Evolutionary conservation across 2,888 invertebrate genomes (phyloP), one percentile per base, ranked within the genome.

Genomic region (Congeria kusceri): DNA sequence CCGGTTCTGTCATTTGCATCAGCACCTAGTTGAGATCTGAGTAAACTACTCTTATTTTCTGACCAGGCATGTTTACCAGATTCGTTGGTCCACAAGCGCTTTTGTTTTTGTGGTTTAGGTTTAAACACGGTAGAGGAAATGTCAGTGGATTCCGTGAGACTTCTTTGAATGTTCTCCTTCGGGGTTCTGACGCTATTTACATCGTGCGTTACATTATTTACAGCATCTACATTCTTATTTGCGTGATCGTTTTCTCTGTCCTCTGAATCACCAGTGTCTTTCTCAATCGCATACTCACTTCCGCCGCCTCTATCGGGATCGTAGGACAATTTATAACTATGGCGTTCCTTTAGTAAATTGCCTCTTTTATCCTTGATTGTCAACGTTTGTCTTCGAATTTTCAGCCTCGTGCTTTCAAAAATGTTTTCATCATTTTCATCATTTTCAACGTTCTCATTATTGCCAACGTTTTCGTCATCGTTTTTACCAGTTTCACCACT

Each of bases 231-330:
- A 20, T 61, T 47, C 7, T 18, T 28, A 9, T 25, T 20, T 4
- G 67, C 39, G 13, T 23, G 29, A 11, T 71, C 66, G 25, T 39
- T 39, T 29, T 32, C 56, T 59, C 63, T 73, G 9, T 25, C 29
- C 47, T 65, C 69, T 65, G 11, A 39, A 3, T 39, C 39, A 39
- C 4, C 39, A 39, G 3, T 39, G 3, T 39, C 39, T 9, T 39
- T 39, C 39, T 73, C 73, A 53, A 78, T 64, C 32, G 29, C 49
- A 39, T 78, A 78, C 69, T 78, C 78, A 65, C 73, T 69, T 3
- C 71, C 71, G 4, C 71, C 71, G 1, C 70, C 70, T 15, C 66
- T 61, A 9, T 57, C 49, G 5, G 66, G 66, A 32, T 79, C 74
- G 57, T 79, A 79, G 15, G 62, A 63, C 29, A 79, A 32, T 56